Conservation (phyloP, 1,140 invertebrate genomes). For the Papilio polytes region DNA sequence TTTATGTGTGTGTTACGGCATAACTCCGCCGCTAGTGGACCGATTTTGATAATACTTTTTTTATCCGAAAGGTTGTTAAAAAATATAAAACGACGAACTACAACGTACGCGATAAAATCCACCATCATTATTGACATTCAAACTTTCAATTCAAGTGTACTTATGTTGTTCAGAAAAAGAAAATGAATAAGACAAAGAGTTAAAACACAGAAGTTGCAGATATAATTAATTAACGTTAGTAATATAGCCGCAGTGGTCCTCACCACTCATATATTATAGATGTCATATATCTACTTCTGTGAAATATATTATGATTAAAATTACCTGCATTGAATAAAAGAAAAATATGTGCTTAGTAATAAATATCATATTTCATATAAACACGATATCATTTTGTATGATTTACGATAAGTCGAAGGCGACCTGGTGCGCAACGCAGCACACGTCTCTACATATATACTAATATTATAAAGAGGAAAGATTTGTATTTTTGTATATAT, state of each 20-base stretch:
- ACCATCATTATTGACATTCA: no score
- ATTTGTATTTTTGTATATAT: no score
- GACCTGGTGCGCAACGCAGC: conserved; percentile 7
- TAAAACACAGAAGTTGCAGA: background rate
- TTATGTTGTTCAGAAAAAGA: background rate
- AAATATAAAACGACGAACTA: no score
- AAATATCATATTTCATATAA: background rate
- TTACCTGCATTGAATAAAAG: background rate
- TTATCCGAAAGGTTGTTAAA: no score
- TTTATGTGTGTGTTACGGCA: no score
- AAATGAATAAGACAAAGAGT: background rate
- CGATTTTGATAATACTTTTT: no score
- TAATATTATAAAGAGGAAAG: no score
- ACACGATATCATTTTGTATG: conserved; percentile 1
- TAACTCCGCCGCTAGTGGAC: no score
- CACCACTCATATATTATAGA: background rate
- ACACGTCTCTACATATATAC: background rate
- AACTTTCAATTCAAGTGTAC: background rate
- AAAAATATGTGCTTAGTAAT: background rate
- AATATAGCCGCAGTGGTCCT: background rate
- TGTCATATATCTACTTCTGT: background rate
- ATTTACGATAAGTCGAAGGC: conserved; percentile 3
- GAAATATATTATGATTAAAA: background rate
- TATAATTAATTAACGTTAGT: background rate
- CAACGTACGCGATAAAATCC: no score